phyloP scores from a whole-genome alignment of 2,888 invertebrate genomes.

The Oegoconia quadripuncta region DNA sequence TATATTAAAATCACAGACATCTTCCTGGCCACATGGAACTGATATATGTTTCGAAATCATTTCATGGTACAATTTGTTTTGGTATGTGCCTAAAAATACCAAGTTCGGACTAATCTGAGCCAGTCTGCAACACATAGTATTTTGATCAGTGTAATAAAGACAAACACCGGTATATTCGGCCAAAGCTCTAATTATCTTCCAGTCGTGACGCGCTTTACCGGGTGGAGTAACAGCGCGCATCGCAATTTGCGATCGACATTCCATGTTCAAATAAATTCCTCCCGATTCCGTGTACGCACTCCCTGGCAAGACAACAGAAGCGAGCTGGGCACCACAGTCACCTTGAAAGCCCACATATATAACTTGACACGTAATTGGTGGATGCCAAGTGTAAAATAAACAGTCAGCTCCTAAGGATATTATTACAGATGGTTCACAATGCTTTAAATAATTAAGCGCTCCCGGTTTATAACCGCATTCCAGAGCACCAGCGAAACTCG shows the following conservation, averaged over 20 bases:
- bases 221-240: slow-evolving; percentile 93
- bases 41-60: slow-evolving; percentile 25
- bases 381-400: slow-evolving; percentile 84
- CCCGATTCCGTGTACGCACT: slow-evolving; percentile 98
- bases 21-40: neutral
- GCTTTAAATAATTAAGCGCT: slow-evolving; percentile 73
- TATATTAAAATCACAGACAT: slow-evolving; percentile 29
- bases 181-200: slow-evolving; percentile 91
- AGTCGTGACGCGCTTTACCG: slow-evolving; percentile 95
- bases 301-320: slow-evolving; percentile 94
- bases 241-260: slow-evolving; percentile 95
- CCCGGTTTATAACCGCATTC: slow-evolving; percentile 96
- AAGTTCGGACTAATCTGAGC: slow-evolving; percentile 62
- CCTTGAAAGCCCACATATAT: slow-evolving; percentile 97
- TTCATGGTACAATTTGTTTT: slow-evolving; percentile 42
- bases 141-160: slow-evolving; percentile 45
- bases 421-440: slow-evolving; percentile 86
- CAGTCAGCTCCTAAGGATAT: slow-evolving; percentile 96
- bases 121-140: slow-evolving; percentile 42
- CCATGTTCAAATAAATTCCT: slow-evolving; percentile 96
- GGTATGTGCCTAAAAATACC: slow-evolving; percentile 37
- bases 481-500: slow-evolving; percentile 94
- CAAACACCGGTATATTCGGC: slow-evolving; percentile 50
- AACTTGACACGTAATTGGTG: slow-evolving; percentile 87
- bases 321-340: slow-evolving; percentile 92